These are phyloP conservation scores for Papilio dardanus DNA, from an alignment of 1,140 invertebrate genomes.

Conservation along the genomic window DNA sequence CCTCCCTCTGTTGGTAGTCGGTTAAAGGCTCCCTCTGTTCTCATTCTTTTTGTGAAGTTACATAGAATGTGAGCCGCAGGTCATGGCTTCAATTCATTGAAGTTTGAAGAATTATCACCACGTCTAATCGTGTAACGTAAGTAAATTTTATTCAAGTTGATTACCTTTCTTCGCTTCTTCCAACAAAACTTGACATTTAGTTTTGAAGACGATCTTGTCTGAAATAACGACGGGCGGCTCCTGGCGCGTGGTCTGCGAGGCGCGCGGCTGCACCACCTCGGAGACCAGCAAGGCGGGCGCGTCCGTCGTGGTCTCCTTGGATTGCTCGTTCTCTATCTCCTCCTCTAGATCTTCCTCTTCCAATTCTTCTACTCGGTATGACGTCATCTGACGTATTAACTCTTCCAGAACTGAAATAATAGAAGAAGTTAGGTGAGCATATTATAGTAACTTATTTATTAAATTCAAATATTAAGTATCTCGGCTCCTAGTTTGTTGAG, in stretches of 20 bases:
- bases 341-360: constrained; percentile 73
- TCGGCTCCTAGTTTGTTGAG: too few species aligned
- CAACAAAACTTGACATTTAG: constrained; percentile 73
- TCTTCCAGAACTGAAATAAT: constrained; percentile 85
- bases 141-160: background rate
- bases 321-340: constrained; percentile 51
- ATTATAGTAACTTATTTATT: too few species aligned
- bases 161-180: constrained; percentile 72
- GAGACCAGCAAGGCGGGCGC: constrained; percentile 49
- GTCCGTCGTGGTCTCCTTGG: constrained; percentile 50
- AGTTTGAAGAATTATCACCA: background rate
- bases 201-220: constrained; percentile 63
- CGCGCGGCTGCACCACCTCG: constrained; percentile 59
- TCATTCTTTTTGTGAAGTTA: too few species aligned
- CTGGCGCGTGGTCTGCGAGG: constrained; percentile 54
- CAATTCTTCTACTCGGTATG: constrained; percentile 80
- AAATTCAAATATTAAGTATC: too few species aligned
- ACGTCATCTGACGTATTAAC: constrained; percentile 85
- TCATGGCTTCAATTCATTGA: background rate
- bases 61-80: background rate
- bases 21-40: too few species aligned
- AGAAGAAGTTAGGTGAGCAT: too few species aligned
- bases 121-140: background rate
- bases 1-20: too few species aligned
- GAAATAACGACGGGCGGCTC: constrained; percentile 70